Evolutionary conservation across 2,888 invertebrate genomes (phyloP).

Genomic region (Perizoma flavofasciatum): DNA sequence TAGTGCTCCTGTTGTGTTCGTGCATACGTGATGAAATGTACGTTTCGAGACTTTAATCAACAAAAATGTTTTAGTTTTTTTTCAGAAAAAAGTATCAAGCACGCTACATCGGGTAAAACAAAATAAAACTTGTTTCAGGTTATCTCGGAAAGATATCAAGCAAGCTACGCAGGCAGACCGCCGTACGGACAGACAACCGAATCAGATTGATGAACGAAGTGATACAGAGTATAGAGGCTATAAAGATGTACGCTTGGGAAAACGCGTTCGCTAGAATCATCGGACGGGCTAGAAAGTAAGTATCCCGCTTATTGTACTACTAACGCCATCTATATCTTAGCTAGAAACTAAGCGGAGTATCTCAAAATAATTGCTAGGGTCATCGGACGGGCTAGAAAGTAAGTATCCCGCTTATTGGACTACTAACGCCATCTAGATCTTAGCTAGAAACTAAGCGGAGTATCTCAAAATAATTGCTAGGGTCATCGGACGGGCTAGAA

Average conservation of each 20-base stretch:
- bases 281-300: slow-evolving; percentile 88
- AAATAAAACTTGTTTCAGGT: slow-evolving; percentile 67
- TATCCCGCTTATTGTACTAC: slow-evolving; percentile 18
- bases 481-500: no score
- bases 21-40: no score
- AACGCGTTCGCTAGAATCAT: slow-evolving; percentile 90
- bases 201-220: slow-evolving; percentile 96
- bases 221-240: slow-evolving; percentile 91
- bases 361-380: slow-evolving; percentile 74
- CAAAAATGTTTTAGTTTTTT: no score
- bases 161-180: slow-evolving; percentile 86
- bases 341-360: no score
- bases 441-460: no score
- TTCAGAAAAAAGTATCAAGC: no score
- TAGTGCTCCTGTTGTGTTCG: no score
- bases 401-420: slow-evolving; percentile 44
- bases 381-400: slow-evolving; percentile 89
- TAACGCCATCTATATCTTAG: no score
- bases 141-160: slow-evolving; percentile 88
- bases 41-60: no score
- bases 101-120: no score
- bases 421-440: no score
- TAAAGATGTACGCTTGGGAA: slow-evolving; percentile 96
- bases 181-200: slow-evolving; percentile 92
- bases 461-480: no score